A percentile compares a stretch with the other conserved stretches of the same genome.
Conservation (phyloP, 2,113 vertebrate species). For the Myiozetetes cayanensis region DNA sequence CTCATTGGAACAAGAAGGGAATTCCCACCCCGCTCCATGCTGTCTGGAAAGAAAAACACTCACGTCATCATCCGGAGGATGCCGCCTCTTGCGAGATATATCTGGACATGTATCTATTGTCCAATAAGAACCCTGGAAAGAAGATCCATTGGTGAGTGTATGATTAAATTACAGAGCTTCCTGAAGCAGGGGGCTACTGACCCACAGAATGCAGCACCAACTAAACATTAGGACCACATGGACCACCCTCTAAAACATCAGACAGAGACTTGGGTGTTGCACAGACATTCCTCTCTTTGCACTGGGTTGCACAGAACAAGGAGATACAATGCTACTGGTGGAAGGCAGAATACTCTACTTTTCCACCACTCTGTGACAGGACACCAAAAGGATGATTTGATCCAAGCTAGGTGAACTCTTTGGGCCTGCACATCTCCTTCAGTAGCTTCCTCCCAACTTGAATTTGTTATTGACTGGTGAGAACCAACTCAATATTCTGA, state of each 20-base stretch:
- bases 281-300: neutral
- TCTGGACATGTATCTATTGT: constrained; percentile 90
- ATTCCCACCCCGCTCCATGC: neutral
- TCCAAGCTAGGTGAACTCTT: neutral
- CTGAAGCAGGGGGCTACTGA: neutral
- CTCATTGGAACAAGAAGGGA: neutral
- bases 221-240: neutral
- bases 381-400: neutral
- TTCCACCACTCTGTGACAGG: neutral
- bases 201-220: neutral
- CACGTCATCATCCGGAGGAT: constrained; percentile 86
- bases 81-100: constrained; percentile 85
- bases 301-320: neutral
- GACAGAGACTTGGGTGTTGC: neutral
- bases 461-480: neutral
- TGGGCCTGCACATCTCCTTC: neutral
- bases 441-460: neutral
- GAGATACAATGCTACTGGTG: neutral
- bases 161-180: neutral
- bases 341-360: neutral
- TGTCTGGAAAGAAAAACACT: constrained; percentile 23
- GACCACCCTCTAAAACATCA: neutral
- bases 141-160: neutral
- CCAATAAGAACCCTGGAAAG: constrained; percentile 93
- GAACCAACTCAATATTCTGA: neutral